Evolutionary conservation across 2,797 vertebrate species (phyloP), one percentile per base, ranked within the genome.

Genomic region (Eupleurogrammus muticus): DNA sequence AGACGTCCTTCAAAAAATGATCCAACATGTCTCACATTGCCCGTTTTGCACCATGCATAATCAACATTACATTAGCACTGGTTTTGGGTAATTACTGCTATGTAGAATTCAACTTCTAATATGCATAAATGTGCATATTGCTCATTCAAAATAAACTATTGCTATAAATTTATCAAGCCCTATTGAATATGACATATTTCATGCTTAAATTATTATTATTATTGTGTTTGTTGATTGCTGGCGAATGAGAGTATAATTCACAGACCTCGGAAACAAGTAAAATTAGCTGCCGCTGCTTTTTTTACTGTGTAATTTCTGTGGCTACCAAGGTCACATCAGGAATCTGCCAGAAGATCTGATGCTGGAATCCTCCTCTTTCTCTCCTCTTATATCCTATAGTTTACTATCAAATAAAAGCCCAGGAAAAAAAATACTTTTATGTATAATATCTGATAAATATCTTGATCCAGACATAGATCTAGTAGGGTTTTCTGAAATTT

Each of bases 401-500:
- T 16, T 7, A 23, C 38, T 17, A 5, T 46, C 16, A 38, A 58
- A 68, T 48, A 49, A 49, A 36, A 7, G 42, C 42, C 48, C 17
- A 10, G n/a, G 6, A 28, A 28, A 53, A 64, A 6, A 24, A 23
- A 54, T 21, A 21, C 19, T 47, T 16, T 21, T 50, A 11, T 44
- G 14, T 47, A 32, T 66, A 14, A 48, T 8, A 60, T 54, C 50
- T 49, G n/a, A 68, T 53, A 16, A 42, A 54, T 44, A 17, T n/a
- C 16, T 9, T 6, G 44, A 44, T 17, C 0, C 58, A 52, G 36
- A 62, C 47, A 9, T 11, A 21, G 53, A 69, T 69, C 20, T 53
- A 38, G 23, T 1, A 5, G 34, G 10, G 44, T 32, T 49, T 50
- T 23, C 34, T n/a, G 17, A 28, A 47, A 12, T 35, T 54, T 40